These are phyloP conservation scores for Sorex fumeus DNA, from an alignment of 2,113 vertebrate genomes.

Conservation along the genomic window DNA sequence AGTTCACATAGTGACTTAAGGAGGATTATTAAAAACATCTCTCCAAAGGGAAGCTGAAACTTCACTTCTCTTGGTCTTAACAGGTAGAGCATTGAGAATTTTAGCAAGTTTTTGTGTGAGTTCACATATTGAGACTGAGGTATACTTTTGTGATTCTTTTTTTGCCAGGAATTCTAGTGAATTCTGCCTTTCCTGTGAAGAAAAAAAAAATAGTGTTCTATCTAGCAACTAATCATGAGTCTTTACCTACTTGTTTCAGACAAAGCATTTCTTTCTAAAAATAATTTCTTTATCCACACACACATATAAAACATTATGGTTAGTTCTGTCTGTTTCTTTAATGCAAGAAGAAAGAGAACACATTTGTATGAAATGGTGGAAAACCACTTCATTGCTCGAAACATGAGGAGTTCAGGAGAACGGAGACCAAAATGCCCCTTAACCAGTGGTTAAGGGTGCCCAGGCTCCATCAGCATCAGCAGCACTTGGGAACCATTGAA, in stretches of 20 bases:
- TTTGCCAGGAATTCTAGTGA: conserved; percentile 53
- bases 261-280: conserved; percentile 52
- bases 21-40: background rate
- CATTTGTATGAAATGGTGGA: background rate
- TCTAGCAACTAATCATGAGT: conserved; percentile 47
- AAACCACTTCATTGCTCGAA: background rate
- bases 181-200: conserved; percentile 45
- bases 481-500: too few species aligned
- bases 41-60: background rate
- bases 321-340: background rate
- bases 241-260: conserved; percentile 50
- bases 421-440: too few species aligned
- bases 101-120: conserved; percentile 46
- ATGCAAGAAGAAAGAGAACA: background rate
- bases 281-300: background rate
- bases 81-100: conserved; percentile 7
- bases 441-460: background rate
- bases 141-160: conserved; percentile 4
- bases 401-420: background rate
- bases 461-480: fast-evolving
- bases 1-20: background rate
- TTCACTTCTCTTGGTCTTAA: conserved; percentile 41
- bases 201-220: conserved; percentile 24
- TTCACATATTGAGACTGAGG: background rate
- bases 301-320: background rate